Base-by-base conservation (phyloP, 2,113 vertebrate genomes). In the Neogale vison region DNA sequence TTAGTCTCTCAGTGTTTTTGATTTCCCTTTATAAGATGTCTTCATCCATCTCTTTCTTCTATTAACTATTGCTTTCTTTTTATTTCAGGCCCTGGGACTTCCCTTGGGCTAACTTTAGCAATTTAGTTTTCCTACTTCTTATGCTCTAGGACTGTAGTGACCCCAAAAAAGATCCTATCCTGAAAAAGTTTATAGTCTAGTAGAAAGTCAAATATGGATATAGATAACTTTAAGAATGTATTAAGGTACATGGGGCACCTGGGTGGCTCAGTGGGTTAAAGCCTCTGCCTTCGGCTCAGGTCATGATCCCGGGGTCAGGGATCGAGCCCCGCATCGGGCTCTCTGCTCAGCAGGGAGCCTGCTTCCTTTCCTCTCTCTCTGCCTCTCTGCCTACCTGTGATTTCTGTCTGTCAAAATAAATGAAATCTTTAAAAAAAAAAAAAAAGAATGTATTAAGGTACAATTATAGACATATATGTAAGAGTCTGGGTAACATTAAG, bases 121-220 rank as follows among this genome's bases (percentile, higher is more conserved):
- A 2, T 67, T 59, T 89, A 55, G 18, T 87, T 96, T 88, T 79
- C 77, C 69, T 97, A 18, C 12, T 83, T 45, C 42, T 82, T 93
- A 34, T 93, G 50, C 59, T 95, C 7, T 88, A 81, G 13, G 8
- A 76, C 45, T 81, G 8, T 77, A 31, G 71, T 76, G 36, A 82
- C 69, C 45, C 21, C 71, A 36, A 82, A 55, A 76, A 76, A 92
- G 23, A 91, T 13, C 31, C 36, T 92, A 23, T 88, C 74, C 71
- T 95, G 36, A 34, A 88, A 59, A 83, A 87, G 21, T 93, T 94
- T 31, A 71, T 7, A 47, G 24, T 76, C 67, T 92, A 96, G 20
- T 83, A 93, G 74, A 59, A 95, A 90, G n/a, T 80, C 69, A 94
- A 83, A 94, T 14, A 69, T 84, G 57, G 13, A 79, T 74, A 31